Conservation (phyloP, 2,113 vertebrate species). For the Helogale parvula region DNA sequence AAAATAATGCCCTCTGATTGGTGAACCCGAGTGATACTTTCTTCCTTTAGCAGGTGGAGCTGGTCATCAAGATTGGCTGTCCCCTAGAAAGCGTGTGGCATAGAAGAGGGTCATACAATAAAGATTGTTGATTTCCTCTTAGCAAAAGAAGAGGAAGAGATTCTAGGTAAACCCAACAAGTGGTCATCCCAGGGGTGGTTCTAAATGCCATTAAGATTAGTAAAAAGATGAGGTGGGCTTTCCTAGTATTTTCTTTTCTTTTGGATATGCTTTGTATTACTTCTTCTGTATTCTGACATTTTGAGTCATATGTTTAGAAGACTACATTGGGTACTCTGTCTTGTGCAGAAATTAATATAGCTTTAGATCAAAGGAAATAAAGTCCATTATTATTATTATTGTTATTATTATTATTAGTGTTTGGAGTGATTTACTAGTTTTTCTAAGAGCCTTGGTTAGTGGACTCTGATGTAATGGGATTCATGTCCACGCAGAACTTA, state of each 20-base stretch:
- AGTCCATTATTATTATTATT: not conserved
- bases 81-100: not conserved
- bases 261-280: not conserved
- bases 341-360: not conserved
- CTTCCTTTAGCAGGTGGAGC: not conserved
- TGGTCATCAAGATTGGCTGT: not conserved
- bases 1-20: not conserved
- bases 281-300: not conserved
- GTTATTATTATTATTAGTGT: too few species aligned
- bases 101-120: not conserved
- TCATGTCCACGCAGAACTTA: not conserved
- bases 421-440: constrained; percentile 14
- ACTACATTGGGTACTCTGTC: not conserved
- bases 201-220: not conserved
- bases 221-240: not conserved
- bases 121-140: too few species aligned
- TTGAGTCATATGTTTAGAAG: not conserved
- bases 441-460: not conserved
- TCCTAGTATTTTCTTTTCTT: not conserved
- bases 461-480: not conserved
- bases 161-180: not conserved
- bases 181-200: not conserved
- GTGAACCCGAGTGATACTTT: not conserved
- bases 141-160: not conserved
- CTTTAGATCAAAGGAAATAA: constrained; percentile 8